Base-by-base conservation (phyloP, 2,888 invertebrate genomes). In the Limenitis camilla region DNA sequence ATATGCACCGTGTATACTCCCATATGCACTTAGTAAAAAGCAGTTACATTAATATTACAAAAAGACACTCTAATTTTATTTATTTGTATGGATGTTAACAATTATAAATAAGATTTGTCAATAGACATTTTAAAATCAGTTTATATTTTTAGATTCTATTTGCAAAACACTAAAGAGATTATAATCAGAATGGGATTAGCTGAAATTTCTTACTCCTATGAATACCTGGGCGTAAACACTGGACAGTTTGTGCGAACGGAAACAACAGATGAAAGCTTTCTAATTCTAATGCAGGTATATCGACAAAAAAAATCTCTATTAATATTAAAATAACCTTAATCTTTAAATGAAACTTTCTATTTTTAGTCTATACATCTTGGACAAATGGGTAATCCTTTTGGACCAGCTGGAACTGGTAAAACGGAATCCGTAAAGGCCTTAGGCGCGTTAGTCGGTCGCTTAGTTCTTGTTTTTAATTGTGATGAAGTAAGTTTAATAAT, bases 371-470 rank as follows among this genome's bases (percentile, higher is more conserved):
- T 99, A 91, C 93, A 95, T 70, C 92, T 99, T 81, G 99, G 99
- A 0, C 89, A 99, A 63, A 98, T 99, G 52, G 99, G 99, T 6
- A 99, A 99, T 86, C 99, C 99, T 0, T 99, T 98, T 68, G 99
- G 99, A 0, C 99, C 99, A 1, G 99, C 99, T 19, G 99, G 99
- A 50, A 99, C 99, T 0, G 99, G 99, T 0, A 99, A 99, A 88
- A 99, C 99, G 0, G 99, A 99, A 80, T 97, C 98, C 27, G 97
- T 99, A 0, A 99, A 99, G 87, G 97, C 98, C 1, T 86, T 99
- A 5, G 97, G 96, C 0, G 91, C 92, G 5, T 89, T 98, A 62
- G 89, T 99, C 62, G 99, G 99, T 0, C 90, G 99, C 49, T 93
- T 98, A 67, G 96, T 97, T n/a, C 83, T 98, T 43, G 96, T 98